A percentile compares a stretch with the other conserved stretches of the same genome.
phyloP scores from a whole-genome alignment of 2,797 vertebrate species.

The Gastrophryne carolinensis region DNA sequence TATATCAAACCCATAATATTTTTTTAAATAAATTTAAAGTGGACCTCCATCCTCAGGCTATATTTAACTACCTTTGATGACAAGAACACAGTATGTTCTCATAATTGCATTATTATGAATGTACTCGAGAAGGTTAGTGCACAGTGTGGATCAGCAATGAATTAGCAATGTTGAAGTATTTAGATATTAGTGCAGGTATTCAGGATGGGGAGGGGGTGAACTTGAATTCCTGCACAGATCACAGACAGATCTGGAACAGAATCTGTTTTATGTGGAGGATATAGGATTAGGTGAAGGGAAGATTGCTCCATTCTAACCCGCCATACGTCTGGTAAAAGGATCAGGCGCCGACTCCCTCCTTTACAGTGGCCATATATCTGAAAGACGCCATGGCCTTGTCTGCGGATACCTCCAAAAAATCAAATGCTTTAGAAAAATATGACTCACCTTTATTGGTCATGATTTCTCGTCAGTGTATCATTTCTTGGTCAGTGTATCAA shows the following conservation, averaged over 20 bases:
- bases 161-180: background rate
- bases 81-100: too few relatives aligned
- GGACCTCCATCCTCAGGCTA: too few relatives aligned
- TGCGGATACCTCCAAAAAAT: background rate
- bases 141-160: background rate
- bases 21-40: too few relatives aligned
- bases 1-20: too few relatives aligned
- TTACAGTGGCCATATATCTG: conserved; percentile 19
- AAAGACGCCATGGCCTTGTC: background rate
- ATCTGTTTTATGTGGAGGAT: conserved; percentile 14
- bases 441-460: too few relatives aligned
- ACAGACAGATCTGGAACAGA: conserved; percentile 38
- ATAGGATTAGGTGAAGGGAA: conserved; percentile 47
- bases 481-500: too few relatives aligned
- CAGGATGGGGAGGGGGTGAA: background rate
- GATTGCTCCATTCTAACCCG: background rate
- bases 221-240: conserved; percentile 45
- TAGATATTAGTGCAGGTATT: conserved; percentile 12
- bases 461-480: too few relatives aligned
- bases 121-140: background rate
- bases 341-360: conserved; percentile 11
- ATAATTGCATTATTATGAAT: too few relatives aligned
- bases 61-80: too few relatives aligned
- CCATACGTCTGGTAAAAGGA: conserved; percentile 21
- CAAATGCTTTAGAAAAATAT: too few relatives aligned